These are phyloP conservation scores for Caenorhabditis panamensis DNA, from an alignment of 2,888 invertebrate species.

Conservation along the genomic window DNA sequence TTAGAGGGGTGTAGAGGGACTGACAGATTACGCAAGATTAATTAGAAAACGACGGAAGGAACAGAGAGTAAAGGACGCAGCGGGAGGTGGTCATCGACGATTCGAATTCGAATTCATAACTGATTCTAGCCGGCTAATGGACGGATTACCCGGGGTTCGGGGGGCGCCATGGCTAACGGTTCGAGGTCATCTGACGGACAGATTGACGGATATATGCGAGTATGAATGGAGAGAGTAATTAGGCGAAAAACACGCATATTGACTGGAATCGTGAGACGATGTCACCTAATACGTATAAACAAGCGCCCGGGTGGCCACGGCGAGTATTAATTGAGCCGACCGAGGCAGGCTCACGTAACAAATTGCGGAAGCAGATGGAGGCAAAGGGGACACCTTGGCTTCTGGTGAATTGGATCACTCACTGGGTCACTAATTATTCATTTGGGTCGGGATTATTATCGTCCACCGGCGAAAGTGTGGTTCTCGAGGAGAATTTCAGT, in stretches of 20 bases:
- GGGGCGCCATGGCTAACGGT: conserved; percentile 35
- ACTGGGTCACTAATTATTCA: background rate
- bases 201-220: conserved; percentile 35
- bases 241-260: conserved; percentile 44
- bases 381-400: conserved; percentile 19
- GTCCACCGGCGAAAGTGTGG: background rate
- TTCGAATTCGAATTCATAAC: conserved; percentile 36
- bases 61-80: conserved; percentile 19
- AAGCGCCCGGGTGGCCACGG: conserved; percentile 5
- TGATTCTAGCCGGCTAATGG: conserved; percentile 52
- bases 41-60: conserved; percentile 47
- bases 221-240: conserved; percentile 55
- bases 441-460: background rate
- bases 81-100: conserved; percentile 14
- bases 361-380: conserved; percentile 40
- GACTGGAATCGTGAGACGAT: conserved; percentile 29
- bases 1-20: background rate
- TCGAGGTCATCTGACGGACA: conserved; percentile 45
- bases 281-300: conserved; percentile 52
- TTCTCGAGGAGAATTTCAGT: background rate
- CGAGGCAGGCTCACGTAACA: conserved; percentile 36
- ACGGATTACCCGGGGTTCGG: conserved; percentile 22
- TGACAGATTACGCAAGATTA: conserved; percentile 42
- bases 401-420: background rate
- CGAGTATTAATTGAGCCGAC: conserved; percentile 32